These are phyloP conservation scores for Drosophila crucigera DNA, from an alignment of 2,888 invertebrate species.

Conservation along the genomic window DNA sequence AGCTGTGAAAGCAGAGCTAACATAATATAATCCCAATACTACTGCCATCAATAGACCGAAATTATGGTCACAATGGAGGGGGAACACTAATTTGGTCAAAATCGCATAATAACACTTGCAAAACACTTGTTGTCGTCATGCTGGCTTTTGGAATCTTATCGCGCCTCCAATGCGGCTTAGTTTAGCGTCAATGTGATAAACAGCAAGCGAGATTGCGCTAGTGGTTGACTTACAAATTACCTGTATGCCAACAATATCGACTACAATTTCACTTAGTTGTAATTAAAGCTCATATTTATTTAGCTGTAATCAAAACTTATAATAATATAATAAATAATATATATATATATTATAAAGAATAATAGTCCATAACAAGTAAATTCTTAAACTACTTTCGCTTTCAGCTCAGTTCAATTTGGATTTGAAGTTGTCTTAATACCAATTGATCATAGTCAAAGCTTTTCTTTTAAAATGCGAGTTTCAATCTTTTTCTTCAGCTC, in stretches of 20 bases:
- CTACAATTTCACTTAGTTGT: background rate
- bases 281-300: background rate
- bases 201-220: background rate
- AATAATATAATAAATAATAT: too few species aligned
- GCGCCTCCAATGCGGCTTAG: slow-evolving; percentile 21
- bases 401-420: too few species aligned
- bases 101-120: slow-evolving; percentile 2
- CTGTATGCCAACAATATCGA: background rate
- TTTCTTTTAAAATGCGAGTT: background rate
- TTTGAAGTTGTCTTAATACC: background rate
- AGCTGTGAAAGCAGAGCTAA: background rate
- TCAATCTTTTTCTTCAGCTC: background rate
- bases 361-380: too few species aligned
- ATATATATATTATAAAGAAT: too few species aligned
- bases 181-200: slow-evolving; percentile 21
- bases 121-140: slow-evolving; percentile 43
- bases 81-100: slow-evolving; percentile 52
- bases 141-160: slow-evolving; percentile 40
- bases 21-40: slow-evolving; percentile 28
- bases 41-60: slow-evolving; percentile 44
- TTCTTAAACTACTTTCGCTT: too few species aligned
- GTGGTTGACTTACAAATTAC: slow-evolving; percentile 6
- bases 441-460: background rate
- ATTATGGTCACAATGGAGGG: slow-evolving; percentile 58
- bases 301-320: background rate